phyloP scores from a whole-genome alignment of 2,888 invertebrate genomes.

The Rhopalosiphum nymphaeae region DNA sequence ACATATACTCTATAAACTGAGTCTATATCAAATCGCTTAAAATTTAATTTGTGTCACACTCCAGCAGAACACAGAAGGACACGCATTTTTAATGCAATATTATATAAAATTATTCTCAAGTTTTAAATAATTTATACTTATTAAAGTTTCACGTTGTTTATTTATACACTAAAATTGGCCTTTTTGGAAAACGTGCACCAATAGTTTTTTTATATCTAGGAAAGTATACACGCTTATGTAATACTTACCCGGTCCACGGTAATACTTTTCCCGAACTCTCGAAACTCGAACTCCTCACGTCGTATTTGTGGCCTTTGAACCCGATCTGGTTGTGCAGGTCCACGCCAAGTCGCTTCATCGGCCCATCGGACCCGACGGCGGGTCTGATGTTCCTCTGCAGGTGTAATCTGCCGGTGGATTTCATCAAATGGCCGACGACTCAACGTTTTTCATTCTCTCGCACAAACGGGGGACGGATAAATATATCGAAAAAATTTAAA shows the following conservation, averaged over 20 bases:
- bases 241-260: constrained; percentile 70
- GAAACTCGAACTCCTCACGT: constrained; percentile 71
- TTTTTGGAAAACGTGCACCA: neutral
- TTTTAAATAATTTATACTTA: neutral
- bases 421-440: constrained; percentile 9
- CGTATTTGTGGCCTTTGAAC: constrained; percentile 70
- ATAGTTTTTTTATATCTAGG: neutral
- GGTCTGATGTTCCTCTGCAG: constrained; percentile 33
- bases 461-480: neutral
- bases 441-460: neutral
- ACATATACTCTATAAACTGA: neutral
- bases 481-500: neutral
- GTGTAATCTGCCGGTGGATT: constrained; percentile 40
- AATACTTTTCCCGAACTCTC: constrained; percentile 70
- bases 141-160: neutral
- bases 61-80: neutral
- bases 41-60: neutral
- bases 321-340: constrained; percentile 67
- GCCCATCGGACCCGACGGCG: neutral
- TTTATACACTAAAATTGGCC: neutral
- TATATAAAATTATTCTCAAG: neutral
- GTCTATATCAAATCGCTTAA: neutral
- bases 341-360: constrained; percentile 20
- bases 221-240: neutral
- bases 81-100: neutral